Base-by-base conservation (phyloP, 1,140 invertebrate genomes). In the Calliphora vicina region DNA sequence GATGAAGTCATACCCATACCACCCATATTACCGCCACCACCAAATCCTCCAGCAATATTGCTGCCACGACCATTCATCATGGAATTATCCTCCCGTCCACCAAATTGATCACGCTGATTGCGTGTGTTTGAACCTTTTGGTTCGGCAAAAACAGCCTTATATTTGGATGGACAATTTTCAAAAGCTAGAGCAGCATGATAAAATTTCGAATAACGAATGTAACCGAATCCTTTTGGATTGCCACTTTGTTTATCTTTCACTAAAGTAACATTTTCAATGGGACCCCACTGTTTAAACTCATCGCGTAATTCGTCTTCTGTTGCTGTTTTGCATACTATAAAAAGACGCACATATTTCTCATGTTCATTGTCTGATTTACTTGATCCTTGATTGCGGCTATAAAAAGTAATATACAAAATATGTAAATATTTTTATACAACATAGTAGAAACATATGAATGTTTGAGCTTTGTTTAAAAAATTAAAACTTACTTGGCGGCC, bases 101-200 rank as follows among this genome's bases (percentile, higher is more conserved):
- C 87, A 71, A 88, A 88, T 27, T 89, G 87, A 84, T 88, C 85
- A 1, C 86, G 50, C 82, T 87, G 87, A 15, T 84, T 87, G 12
- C 88, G 87, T 2, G 84, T 78, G 23, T 20, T 67, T 0, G 88
- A 88, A 2, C 87, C 85, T 83, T 89, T 90, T 0, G 89, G 89
- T 20, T 97, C 95, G 13, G 97, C 97, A 93, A 98, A 98, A 17
- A 97, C 96, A 73, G 97, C 95, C 90, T 96, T 97, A 88, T 95
- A 98, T 86, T 95, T 95, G 84, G 93, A 92, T 86, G 97, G 96
- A 91, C 97, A 98, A 85, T 96, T 94, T 91, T 98, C 97, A 91
- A 94, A 97, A 0, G 97, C 97, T 85, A 94, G 93, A 0, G 97
- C 97, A 8, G 97, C 96, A 91, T 97, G 95, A 67, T 96, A 95